Conservation (phyloP, 2,113 vertebrate species). For the Percopsis transmontana region DNA sequence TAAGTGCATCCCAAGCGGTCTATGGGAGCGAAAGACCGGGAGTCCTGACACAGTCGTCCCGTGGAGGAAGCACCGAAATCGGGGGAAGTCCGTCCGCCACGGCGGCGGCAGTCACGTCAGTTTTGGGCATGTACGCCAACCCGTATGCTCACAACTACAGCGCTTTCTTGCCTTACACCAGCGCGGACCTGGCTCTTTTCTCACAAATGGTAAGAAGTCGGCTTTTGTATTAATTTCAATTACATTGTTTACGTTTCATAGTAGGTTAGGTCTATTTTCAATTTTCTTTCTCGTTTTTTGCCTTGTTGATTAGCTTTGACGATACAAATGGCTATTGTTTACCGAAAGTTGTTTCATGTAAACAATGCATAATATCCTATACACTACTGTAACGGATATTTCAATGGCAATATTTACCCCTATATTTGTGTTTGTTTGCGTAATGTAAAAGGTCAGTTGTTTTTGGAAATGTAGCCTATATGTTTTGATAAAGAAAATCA, state of each 20-base stretch:
- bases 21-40: slow-evolving; percentile 89
- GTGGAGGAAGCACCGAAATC: slow-evolving; percentile 84
- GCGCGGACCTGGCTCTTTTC: slow-evolving; percentile 92
- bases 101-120: slow-evolving; percentile 85
- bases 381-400: no score
- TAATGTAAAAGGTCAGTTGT: no score
- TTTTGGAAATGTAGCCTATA: no score
- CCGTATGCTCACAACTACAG: slow-evolving; percentile 95
- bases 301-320: no score
- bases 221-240: background rate
- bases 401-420: no score
- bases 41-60: slow-evolving; percentile 85
- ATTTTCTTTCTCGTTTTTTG: no score
- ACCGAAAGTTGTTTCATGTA: no score
- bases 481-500: no score
- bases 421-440: no score
- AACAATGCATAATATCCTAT: no score
- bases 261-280: no score
- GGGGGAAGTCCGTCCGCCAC: slow-evolving; percentile 83
- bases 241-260: background rate
- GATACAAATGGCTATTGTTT: no score
- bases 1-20: slow-evolving; percentile 90
- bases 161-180: slow-evolving; percentile 95
- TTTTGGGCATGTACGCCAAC: slow-evolving; percentile 93
- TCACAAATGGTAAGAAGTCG: slow-evolving; percentile 91